A percentile compares a stretch with the other conserved stretches of the same genome.
These are phyloP conservation scores for Trochalopteron elliotii DNA, from an alignment of 2,113 vertebrate species.

Conservation along the genomic window DNA sequence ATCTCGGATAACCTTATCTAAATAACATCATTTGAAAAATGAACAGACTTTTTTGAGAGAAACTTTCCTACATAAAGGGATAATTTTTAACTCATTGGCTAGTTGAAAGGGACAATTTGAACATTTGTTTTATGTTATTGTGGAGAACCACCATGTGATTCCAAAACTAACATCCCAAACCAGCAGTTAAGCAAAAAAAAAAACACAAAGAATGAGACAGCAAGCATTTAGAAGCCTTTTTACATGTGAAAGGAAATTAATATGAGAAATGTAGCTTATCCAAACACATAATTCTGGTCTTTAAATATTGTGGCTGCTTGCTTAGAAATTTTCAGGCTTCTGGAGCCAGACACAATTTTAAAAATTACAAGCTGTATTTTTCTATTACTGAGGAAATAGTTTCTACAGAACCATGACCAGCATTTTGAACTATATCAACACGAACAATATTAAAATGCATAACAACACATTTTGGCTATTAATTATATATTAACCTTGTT, in stretches of 20 bases:
- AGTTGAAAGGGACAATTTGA: background rate
- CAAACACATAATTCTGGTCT: background rate
- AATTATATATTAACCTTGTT: slow-evolving; percentile 4
- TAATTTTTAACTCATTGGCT: slow-evolving; percentile 12
- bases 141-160: background rate
- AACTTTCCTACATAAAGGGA: slow-evolving; percentile 18
- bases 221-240: background rate
- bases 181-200: background rate
- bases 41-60: slow-evolving; percentile 13
- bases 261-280: background rate
- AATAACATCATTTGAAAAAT: slow-evolving; percentile 27
- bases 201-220: background rate
- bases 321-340: background rate
- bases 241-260: background rate
- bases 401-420: background rate
- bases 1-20: slow-evolving; percentile 25
- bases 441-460: background rate
- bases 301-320: background rate
- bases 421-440: background rate
- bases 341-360: rapidly evolving
- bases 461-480: background rate
- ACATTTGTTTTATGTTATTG: slow-evolving; percentile 6
- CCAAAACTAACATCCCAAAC: slow-evolving; percentile 10
- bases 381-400: background rate
- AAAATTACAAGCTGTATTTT: background rate